Evolutionary conservation across 2,113 vertebrate species (phyloP).

Genomic region (Pterocles burchelli): DNA sequence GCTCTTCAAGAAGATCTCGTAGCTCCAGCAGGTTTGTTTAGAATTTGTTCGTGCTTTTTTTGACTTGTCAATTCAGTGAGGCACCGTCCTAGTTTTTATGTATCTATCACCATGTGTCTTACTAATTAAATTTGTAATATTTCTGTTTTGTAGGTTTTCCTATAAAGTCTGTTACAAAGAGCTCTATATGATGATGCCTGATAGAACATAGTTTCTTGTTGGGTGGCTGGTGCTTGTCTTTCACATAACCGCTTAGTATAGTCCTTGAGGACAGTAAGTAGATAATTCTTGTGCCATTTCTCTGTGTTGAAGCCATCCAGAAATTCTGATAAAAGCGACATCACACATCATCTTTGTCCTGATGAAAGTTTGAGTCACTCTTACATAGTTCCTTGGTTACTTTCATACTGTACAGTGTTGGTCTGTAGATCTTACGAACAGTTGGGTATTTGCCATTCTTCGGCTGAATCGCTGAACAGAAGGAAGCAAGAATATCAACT

Average conservation of each 20-base stretch:
- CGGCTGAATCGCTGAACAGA: not conserved
- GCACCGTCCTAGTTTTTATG: not conserved
- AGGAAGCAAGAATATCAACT: fast-evolving
- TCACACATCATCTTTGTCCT: not conserved
- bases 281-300: not conserved
- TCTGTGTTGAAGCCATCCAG: not conserved
- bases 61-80: not conserved
- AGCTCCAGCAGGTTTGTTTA: slow-evolving; percentile 85
- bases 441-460: not conserved
- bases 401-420: not conserved
- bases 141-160: not conserved
- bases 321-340: not conserved
- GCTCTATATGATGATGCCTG: not conserved
- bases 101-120: not conserved
- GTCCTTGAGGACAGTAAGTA: not conserved
- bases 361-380: not conserved
- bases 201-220: not conserved
- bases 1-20: slow-evolving; percentile 78
- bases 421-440: not conserved
- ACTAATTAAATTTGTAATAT: not conserved
- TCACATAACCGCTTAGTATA: not conserved
- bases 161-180: not conserved
- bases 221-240: not conserved
- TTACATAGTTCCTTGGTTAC: not conserved
- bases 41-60: not conserved